phyloP scores from a whole-genome alignment of 2,888 invertebrate genomes.

The Bugulina stolonifera region DNA sequence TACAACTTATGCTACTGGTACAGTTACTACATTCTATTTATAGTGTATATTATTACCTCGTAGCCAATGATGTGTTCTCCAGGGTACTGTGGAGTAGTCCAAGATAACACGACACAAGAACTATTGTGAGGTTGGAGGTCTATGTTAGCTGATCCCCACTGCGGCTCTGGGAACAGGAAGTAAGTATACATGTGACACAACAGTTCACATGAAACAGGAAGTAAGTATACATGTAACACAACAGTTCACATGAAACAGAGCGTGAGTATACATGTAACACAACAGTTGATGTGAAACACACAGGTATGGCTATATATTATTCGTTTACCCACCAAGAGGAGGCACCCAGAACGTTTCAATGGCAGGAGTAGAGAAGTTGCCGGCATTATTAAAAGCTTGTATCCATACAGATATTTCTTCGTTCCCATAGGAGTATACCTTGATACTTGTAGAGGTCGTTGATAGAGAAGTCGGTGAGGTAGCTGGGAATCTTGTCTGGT shows the following conservation, averaged over 20 bases:
- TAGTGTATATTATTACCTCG: too few relatives aligned
- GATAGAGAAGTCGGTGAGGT: neutral
- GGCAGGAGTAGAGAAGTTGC: neutral
- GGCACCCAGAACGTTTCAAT: neutral
- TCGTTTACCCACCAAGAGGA: neutral
- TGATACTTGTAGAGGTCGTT: neutral
- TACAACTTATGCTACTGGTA: too few relatives aligned
- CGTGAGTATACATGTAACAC: too few relatives aligned
- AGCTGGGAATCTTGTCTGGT: neutral
- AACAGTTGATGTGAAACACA: too few relatives aligned
- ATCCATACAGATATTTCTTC: neutral
- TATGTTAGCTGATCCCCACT: neutral
- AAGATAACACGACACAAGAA: neutral
- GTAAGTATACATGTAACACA: too few relatives aligned
- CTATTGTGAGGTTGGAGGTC: neutral
- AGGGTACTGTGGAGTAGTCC: neutral
- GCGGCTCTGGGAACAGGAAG: neutral
- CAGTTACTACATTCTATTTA: too few relatives aligned
- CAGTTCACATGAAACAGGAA: too few relatives aligned
- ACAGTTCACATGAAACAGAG: too few relatives aligned
- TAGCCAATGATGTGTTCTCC: neutral
- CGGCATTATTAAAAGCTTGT: neutral
- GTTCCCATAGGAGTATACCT: neutral
- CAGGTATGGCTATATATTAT: too few relatives aligned
- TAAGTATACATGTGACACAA: too few relatives aligned